These are phyloP conservation scores for Selenia dentaria DNA, from an alignment of 2,888 invertebrate species.

Conservation along the genomic window DNA sequence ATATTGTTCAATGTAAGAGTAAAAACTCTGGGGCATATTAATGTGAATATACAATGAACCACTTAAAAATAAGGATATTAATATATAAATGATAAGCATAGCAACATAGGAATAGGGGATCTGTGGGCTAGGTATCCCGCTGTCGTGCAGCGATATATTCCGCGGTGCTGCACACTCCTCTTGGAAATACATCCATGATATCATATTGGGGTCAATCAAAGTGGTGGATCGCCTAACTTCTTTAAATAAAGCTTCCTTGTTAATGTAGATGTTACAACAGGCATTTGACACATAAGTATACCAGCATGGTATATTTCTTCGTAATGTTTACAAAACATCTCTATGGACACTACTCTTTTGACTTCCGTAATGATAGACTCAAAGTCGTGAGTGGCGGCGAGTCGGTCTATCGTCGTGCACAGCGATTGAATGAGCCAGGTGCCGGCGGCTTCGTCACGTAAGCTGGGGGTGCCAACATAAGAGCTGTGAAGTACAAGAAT, in stretches of 20 bases:
- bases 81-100: not conserved
- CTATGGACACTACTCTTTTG: constrained; percentile 61
- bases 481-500: constrained; percentile 68
- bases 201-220: not conserved
- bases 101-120: not conserved
- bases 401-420: constrained; percentile 56
- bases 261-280: constrained; percentile 41
- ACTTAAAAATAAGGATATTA: not conserved
- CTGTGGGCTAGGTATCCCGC: too few species aligned
- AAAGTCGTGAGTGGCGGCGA: constrained; percentile 51
- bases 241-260: constrained; percentile 59
- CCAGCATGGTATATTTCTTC: not conserved
- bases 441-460: constrained; percentile 41
- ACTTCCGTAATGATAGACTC: constrained; percentile 65
- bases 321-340: constrained; percentile 25
- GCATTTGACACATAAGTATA: constrained; percentile 19
- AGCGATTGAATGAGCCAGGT: constrained; percentile 71
- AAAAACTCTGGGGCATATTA: too few species aligned
- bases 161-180: not conserved
- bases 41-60: not conserved
- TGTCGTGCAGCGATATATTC: too few species aligned
- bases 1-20: too few species aligned
- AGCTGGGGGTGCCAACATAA: constrained; percentile 58
- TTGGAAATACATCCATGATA: not conserved
- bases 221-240: constrained; percentile 38